Conservation (phyloP, 2,113 vertebrate species). For the Vicugna pacos region DNA sequence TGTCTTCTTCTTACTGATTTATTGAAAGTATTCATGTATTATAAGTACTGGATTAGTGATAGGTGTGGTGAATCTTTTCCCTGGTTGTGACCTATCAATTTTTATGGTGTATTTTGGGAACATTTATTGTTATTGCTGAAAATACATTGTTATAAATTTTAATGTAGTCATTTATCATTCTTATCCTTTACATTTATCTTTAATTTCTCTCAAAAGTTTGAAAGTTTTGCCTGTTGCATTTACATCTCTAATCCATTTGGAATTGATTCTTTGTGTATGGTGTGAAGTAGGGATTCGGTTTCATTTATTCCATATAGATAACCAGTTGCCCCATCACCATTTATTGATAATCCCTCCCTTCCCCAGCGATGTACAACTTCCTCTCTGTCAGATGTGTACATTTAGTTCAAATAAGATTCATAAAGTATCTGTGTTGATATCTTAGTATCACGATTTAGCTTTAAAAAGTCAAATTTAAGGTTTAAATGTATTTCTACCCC, state of each 20-base stretch:
- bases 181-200: background rate
- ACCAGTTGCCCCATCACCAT: background rate
- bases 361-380: background rate
- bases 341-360: background rate
- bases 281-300: background rate
- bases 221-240: background rate
- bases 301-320: background rate
- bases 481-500: constrained; percentile 44
- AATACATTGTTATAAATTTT: background rate
- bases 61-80: background rate
- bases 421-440: background rate
- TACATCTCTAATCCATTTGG: background rate
- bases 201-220: constrained; percentile 3
- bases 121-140: background rate
- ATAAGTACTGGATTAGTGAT: background rate
- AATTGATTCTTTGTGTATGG: background rate
- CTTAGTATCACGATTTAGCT: background rate
- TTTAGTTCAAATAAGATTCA: background rate
- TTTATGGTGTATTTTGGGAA: background rate
- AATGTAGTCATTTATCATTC: background rate
- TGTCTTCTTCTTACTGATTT: background rate
- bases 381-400: background rate
- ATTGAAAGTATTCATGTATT: background rate
- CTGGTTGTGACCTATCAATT: background rate
- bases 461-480: constrained; percentile 43